Evolutionary conservation across 2,797 vertebrate genomes (phyloP), one percentile per base, ranked within the genome.

Genomic region (Sardinella longiceps): DNA sequence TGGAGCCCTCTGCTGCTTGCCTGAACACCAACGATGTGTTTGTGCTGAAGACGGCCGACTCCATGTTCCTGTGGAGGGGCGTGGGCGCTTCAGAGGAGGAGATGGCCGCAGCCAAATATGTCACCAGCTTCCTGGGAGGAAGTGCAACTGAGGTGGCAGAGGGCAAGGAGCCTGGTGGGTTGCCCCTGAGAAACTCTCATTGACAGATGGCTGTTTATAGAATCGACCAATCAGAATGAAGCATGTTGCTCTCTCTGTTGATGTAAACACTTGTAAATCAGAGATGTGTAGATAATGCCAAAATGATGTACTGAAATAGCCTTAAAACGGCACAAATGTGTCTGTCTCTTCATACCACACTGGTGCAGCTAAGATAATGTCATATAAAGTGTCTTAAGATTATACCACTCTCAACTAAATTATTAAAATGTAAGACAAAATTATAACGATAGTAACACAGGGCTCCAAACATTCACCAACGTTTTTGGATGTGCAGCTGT

Each of bases 21-120:
- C 90, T 96, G 86, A 96, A 96, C 91, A 93, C 93, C 51, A 96
- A 95, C 1, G 95, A 96, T 14, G 87, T 92, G 77, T 96, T 96
- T 89, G 94, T 96, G 88, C 90, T 96, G 88, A 96, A 95, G 88
- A 33, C 82, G 12, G 63, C 90, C 0, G 9, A 84, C 0, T 81
- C 84, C 11, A 0, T 89, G 60, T 93, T 86, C n/a, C 1, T 93
- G 50, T 96, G 95, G 95, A 92, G 84, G 56, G 95, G 95, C 12
- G 87, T 88, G 15, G 95, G 93, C 3, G 90, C 91, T 9, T 90
- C 84, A 4, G 80, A 85, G 0, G 94, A 92, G 82, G 95, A 96
- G 86, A 23, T 89, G 80, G 25, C 48, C 15, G 91, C 93, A 46
- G 94, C 93, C 3, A 87, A 94, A 51, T 82, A 92, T 1, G 90